Evolutionary conservation across 1,140 invertebrate species (phyloP).

Genomic region (Bombus polaris): DNA sequence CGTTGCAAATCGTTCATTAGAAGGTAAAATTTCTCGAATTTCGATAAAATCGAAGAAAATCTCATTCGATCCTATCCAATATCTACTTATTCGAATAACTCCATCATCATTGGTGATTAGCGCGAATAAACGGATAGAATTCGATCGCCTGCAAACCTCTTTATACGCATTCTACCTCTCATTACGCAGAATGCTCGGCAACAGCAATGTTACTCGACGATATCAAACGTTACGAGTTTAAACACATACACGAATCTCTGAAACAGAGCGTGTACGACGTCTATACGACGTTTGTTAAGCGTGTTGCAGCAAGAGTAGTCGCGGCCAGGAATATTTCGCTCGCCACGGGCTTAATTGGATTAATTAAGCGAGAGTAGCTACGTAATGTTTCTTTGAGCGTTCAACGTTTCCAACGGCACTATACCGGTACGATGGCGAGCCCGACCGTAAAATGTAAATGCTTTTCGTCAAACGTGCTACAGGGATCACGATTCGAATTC

Average conservation of each 20-base stretch:
- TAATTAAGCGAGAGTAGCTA: conserved; percentile 22
- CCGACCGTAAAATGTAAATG: conserved; percentile 48
- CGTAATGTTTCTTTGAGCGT: conserved; percentile 21
- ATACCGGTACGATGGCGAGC: not conserved
- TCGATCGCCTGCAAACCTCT: not conserved
- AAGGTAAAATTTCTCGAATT: not conserved
- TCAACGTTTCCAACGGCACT: conserved; percentile 8
- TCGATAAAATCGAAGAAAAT: not conserved
- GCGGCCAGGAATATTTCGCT: not conserved
- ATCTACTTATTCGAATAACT: not conserved
- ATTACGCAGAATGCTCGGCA: not conserved
- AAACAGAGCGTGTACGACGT: too few species aligned
- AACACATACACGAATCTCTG: not conserved
- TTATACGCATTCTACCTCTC: not conserved
- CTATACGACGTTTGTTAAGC: conserved; percentile 1
- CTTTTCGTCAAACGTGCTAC: conserved; percentile 47
- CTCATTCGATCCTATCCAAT: not conserved
- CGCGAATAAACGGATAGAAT: not conserved
- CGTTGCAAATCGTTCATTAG: too few species aligned
- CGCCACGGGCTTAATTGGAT: conserved; percentile 23
- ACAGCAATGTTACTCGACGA: not conserved
- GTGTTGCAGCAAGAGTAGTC: not conserved
- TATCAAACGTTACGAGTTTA: conserved; percentile 6
- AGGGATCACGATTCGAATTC: conserved; percentile 50
- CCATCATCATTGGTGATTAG: not conserved